Evolutionary conservation across 2,113 vertebrate species (phyloP).

Genomic region (Chamaetylas fuelleborni): DNA sequence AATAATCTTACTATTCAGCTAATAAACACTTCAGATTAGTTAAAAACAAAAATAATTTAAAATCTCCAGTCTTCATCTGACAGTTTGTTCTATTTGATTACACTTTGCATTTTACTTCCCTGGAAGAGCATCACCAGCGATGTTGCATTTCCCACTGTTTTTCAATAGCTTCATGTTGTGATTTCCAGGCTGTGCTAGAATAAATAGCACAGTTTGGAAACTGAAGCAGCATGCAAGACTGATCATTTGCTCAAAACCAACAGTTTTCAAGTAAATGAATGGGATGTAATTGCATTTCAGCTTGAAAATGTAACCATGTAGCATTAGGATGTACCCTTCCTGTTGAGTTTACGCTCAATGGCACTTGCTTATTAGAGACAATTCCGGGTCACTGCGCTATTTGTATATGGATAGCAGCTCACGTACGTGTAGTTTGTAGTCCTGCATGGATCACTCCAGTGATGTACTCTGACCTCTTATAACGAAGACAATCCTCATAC

Average conservation of each 20-base stretch:
- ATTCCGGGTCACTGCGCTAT: background rate
- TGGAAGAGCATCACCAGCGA: background rate
- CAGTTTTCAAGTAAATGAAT: slow-evolving; percentile 23
- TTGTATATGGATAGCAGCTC: background rate
- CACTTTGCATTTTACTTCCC: background rate
- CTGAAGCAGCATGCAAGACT: background rate
- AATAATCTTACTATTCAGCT: background rate
- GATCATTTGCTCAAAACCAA: slow-evolving; percentile 35
- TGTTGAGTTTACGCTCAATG: background rate
- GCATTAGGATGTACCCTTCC: background rate
- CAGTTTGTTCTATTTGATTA: background rate
- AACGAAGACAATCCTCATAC: background rate
- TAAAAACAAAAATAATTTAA: background rate
- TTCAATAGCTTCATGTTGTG: background rate
- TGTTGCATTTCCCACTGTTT: background rate
- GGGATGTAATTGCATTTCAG: background rate
- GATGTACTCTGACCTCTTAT: background rate
- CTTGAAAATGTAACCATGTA: background rate
- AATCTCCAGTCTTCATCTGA: background rate
- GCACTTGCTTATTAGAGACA: background rate
- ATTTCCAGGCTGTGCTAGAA: slow-evolving; percentile 24
- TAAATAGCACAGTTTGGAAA: background rate
- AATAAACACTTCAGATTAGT: background rate
- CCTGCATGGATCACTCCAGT: background rate
- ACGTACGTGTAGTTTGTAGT: background rate